Evolutionary conservation across 2,888 invertebrate species (phyloP).

Genomic region (Orthonychiurus folsomi): DNA sequence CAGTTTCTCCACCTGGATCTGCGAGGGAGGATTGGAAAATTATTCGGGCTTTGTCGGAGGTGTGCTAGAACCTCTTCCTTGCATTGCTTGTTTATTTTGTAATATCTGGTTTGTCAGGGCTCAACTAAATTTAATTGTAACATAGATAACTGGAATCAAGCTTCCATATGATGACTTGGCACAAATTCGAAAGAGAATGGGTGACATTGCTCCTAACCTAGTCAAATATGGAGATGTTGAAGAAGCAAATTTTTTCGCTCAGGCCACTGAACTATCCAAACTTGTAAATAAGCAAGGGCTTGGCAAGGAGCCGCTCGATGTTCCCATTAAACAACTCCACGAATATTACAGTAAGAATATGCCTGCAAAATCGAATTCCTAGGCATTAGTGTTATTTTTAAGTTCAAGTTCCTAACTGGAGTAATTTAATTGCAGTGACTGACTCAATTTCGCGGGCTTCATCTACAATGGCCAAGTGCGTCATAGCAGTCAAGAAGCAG

Average conservation of each 20-base stretch:
- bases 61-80: constrained; percentile 45
- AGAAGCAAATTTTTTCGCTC: constrained; percentile 70
- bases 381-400: too few species aligned
- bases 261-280: constrained; percentile 64
- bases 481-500: constrained; percentile 77
- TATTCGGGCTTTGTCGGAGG: constrained; percentile 89
- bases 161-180: constrained; percentile 80
- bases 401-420: too few species aligned
- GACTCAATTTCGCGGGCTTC: constrained; percentile 93
- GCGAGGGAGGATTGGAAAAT: constrained; percentile 96
- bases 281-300: constrained; percentile 40
- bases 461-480: constrained; percentile 96
- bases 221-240: constrained; percentile 75
- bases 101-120: background rate
- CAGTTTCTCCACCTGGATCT: constrained; percentile 82
- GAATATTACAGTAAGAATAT: constrained; percentile 55
- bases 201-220: constrained; percentile 80
- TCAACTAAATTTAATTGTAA: constrained; percentile 23
- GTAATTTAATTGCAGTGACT: too few species aligned
- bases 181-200: constrained; percentile 70
- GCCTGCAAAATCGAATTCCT: too few species aligned
- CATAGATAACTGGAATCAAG: constrained; percentile 53
- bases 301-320: constrained; percentile 52
- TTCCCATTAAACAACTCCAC: constrained; percentile 66
- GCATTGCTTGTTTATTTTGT: background rate